Evolutionary conservation across 2,113 vertebrate genomes (phyloP).

Genomic region (Cyanoramphus novaezelandiae): DNA sequence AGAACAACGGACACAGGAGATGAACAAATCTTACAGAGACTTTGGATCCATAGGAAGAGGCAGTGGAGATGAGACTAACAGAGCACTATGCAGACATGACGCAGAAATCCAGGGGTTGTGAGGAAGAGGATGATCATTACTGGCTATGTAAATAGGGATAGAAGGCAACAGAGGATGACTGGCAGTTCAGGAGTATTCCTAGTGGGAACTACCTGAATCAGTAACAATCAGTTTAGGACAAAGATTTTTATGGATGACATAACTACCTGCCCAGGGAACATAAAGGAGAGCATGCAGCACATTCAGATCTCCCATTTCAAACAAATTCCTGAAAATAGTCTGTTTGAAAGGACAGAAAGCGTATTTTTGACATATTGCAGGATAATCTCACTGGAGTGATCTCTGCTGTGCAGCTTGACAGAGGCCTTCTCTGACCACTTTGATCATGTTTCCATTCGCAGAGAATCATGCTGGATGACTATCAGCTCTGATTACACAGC

Average conservation of each 20-base stretch:
- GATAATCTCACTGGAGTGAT: neutral
- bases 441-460: neutral
- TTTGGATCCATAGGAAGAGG: neutral
- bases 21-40: neutral
- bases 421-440: neutral
- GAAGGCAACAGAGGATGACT: neutral
- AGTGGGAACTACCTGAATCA: neutral
- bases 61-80: neutral
- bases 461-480: fast-evolving
- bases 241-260: neutral
- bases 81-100: neutral
- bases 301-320: neutral
- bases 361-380: neutral
- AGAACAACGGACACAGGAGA: neutral
- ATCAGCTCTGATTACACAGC: neutral
- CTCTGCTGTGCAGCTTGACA: neutral
- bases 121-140: neutral
- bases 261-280: neutral
- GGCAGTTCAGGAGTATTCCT: neutral
- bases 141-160: neutral
- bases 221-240: neutral
- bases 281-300: neutral
- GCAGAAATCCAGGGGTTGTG: neutral
- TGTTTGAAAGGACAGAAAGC: neutral
- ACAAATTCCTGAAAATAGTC: neutral